These are phyloP conservation scores for Nothobranchius kuhntae DNA, from an alignment of 2,113 vertebrate species.

Conservation along the genomic window DNA sequence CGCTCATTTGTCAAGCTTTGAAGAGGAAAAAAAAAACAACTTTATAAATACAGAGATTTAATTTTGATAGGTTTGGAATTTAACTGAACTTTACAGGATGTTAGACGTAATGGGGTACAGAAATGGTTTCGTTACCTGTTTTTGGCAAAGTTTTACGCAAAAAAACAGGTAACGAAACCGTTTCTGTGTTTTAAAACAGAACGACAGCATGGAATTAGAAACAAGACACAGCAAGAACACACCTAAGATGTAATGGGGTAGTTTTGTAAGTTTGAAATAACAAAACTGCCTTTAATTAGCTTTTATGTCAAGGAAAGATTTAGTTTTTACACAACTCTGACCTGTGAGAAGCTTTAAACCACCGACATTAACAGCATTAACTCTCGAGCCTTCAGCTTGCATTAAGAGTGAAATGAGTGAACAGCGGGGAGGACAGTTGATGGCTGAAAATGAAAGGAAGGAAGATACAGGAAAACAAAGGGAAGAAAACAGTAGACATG, in stretches of 20 bases:
- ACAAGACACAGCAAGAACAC: too few species aligned
- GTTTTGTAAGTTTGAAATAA: conserved; percentile 13
- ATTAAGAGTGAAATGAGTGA: conserved; percentile 37
- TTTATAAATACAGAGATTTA: conserved; percentile 31
- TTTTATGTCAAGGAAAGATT: conserved; percentile 29
- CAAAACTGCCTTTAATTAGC: conserved; percentile 33
- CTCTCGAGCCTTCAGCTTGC: conserved; percentile 52
- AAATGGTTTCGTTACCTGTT: too few species aligned
- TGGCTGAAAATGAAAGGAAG: too few species aligned
- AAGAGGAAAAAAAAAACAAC: not conserved
- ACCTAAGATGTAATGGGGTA: too few species aligned
- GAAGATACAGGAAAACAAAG: not conserved
- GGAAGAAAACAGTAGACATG: conserved; percentile 1
- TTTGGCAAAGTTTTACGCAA: not conserved
- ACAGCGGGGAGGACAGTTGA: conserved; percentile 30
- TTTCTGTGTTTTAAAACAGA: too few species aligned
- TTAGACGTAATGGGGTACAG: not conserved
- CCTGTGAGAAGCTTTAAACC: conserved; percentile 63
- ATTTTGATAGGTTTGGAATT: conserved; percentile 25
- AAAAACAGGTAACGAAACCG: too few species aligned
- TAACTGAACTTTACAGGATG: conserved; percentile 5
- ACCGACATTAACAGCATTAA: conserved; percentile 57
- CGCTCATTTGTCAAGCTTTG: conserved; percentile 50
- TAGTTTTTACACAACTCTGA: conserved; percentile 21
- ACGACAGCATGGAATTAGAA: too few species aligned